Evolutionary conservation across 2,113 vertebrate species (phyloP).

Genomic region (Herpetotheres cachinnans): DNA sequence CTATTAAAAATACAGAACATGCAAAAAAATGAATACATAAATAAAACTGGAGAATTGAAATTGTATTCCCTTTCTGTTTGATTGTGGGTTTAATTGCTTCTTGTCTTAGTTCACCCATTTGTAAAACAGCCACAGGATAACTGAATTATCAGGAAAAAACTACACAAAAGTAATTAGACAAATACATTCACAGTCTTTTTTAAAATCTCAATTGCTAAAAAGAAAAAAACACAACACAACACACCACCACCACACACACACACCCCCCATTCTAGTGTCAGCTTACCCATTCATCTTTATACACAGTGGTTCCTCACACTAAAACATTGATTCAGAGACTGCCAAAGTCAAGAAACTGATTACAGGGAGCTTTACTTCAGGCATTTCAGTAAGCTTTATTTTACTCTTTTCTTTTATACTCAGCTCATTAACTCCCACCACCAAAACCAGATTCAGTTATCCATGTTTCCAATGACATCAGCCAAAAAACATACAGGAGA

Average conservation of each 20-base stretch:
- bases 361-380: not conserved
- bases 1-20: not conserved
- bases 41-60: not conserved
- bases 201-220: not conserved
- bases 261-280: not conserved
- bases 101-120: not conserved
- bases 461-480: not conserved
- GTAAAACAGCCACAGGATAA: not conserved
- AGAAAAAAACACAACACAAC: not conserved
- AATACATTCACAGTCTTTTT: not conserved
- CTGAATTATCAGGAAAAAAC: not conserved
- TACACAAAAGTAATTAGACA: not conserved
- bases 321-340: not conserved
- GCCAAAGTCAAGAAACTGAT: not conserved
- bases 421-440: not conserved
- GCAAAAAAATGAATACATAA: not conserved
- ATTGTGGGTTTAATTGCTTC: not conserved
- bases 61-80: not conserved
- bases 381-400: not conserved
- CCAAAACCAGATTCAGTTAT: not conserved
- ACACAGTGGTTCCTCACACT: not conserved
- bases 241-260: too few species aligned
- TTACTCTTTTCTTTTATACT: not conserved
- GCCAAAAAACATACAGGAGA: not conserved
- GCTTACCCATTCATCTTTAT: not conserved